Conservation (phyloP, 2,888 invertebrate genomes). For the Dasypolia templi region DNA sequence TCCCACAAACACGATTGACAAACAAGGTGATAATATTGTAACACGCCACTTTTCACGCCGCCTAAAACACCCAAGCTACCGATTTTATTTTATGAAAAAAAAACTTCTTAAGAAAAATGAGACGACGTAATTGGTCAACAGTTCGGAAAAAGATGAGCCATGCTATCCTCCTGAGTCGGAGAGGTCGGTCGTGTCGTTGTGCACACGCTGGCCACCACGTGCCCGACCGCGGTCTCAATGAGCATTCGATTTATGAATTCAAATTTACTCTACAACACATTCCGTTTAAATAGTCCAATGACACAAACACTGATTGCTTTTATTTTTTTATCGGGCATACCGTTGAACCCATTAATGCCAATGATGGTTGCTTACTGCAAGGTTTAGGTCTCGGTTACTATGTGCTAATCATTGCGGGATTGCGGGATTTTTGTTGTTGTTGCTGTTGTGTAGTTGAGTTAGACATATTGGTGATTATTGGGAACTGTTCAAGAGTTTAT, state of each 20-base stretch:
- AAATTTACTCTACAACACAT: conserved; percentile 48
- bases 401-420: too few species aligned
- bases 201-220: conserved; percentile 47
- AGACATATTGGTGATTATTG: conserved; percentile 1
- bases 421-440: neutral
- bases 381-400: conserved; percentile 1
- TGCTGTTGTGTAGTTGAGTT: neutral
- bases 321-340: conserved; percentile 45
- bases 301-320: conserved; percentile 49
- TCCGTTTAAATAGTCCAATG: conserved; percentile 57
- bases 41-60: conserved; percentile 51
- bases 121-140: conserved; percentile 67
- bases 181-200: conserved; percentile 36
- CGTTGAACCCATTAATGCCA: conserved; percentile 30
- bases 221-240: conserved; percentile 41
- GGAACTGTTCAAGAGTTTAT: neutral
- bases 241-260: conserved; percentile 51
- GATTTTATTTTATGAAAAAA: neutral
- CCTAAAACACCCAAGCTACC: conserved; percentile 10
- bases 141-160: conserved; percentile 71
- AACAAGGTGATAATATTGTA: conserved; percentile 72
- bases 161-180: conserved; percentile 59
- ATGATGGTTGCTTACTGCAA: conserved; percentile 11
- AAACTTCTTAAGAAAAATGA: neutral
- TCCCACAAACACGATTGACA: conserved; percentile 81